A percentile compares a stretch with the other conserved stretches of the same genome.
These are phyloP conservation scores for Bombycilla garrulus DNA, from an alignment of 2,113 vertebrate species.

Conservation along the genomic window DNA sequence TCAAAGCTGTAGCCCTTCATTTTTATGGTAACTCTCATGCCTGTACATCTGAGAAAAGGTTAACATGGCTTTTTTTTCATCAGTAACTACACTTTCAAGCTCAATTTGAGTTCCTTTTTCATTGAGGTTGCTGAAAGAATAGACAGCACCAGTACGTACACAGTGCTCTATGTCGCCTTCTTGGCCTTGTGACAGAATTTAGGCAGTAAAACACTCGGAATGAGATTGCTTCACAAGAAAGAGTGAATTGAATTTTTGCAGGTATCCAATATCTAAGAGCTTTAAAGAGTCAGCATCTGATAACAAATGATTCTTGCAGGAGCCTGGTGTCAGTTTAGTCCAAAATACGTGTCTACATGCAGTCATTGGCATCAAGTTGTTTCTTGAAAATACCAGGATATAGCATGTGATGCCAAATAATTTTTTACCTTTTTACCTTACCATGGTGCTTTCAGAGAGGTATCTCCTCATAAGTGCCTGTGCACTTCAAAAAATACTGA, in stretches of 20 bases:
- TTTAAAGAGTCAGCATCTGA: conserved; percentile 6
- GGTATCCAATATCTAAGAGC: conserved; percentile 11
- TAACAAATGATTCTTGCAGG: neutral
- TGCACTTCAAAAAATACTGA: neutral
- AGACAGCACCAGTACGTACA: neutral
- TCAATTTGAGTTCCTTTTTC: neutral
- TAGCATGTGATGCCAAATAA: neutral
- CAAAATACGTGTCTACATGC: neutral
- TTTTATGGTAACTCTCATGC: neutral
- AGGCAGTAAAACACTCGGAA: conserved; percentile 25
- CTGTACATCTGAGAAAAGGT: neutral
- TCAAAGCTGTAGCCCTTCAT: neutral
- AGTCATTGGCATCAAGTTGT: neutral
- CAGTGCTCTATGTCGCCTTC: neutral
- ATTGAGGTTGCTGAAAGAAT: neutral
- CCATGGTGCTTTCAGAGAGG: neutral
- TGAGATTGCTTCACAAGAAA: conserved; percentile 39
- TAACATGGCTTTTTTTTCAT: neutral
- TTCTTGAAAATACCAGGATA: neutral
- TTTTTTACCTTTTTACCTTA: neutral
- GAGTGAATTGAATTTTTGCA: conserved; percentile 21
- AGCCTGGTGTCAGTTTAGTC: neutral
- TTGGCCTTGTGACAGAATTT: neutral
- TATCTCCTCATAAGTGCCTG: neutral
- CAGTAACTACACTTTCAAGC: neutral